These are phyloP conservation scores for Liodrosophila aerea DNA, from an alignment of 2,888 invertebrate species.

Conservation along the genomic window DNA sequence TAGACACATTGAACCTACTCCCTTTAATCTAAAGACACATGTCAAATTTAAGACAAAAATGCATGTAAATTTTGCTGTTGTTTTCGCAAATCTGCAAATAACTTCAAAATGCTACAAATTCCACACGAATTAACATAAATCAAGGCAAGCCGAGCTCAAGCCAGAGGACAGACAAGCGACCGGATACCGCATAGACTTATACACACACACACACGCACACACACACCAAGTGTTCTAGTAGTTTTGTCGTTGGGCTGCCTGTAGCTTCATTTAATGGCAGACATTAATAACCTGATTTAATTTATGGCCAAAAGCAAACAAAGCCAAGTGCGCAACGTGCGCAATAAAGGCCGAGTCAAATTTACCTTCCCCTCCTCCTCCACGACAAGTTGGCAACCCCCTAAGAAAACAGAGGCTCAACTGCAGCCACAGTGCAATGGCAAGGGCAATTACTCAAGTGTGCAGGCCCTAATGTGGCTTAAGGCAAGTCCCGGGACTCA, in stretches of 20 bases:
- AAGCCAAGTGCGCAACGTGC: conserved; percentile 57
- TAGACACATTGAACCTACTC: not conserved
- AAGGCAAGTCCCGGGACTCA: conserved; percentile 37
- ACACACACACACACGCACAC: no score
- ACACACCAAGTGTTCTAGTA: conserved; percentile 4
- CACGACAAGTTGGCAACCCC: not conserved
- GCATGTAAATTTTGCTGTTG: conserved; percentile 41
- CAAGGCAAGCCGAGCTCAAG: conserved; percentile 33
- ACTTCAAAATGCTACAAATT: conserved; percentile 61
- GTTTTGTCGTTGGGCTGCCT: conserved; percentile 34
- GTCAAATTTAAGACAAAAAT: conserved; percentile 12
- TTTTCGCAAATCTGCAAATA: conserved; percentile 57
- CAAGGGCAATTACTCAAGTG: conserved; percentile 68
- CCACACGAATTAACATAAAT: conserved; percentile 69
- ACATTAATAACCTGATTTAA: conserved; percentile 76
- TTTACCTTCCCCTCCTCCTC: not conserved
- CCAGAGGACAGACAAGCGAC: conserved; percentile 4
- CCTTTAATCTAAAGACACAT: no score
- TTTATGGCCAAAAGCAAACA: conserved; percentile 73
- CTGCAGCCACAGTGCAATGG: conserved; percentile 61
- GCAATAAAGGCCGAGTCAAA: conserved; percentile 32
- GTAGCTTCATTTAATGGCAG: conserved; percentile 73
- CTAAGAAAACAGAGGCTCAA: conserved; percentile 12
- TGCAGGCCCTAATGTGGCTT: conserved; percentile 58
- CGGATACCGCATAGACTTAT: conserved; percentile 29